Evolutionary conservation across 2,797 vertebrate species (phyloP), one percentile per base, ranked within the genome.

Genomic region (Pipistrellus nathusii): DNA sequence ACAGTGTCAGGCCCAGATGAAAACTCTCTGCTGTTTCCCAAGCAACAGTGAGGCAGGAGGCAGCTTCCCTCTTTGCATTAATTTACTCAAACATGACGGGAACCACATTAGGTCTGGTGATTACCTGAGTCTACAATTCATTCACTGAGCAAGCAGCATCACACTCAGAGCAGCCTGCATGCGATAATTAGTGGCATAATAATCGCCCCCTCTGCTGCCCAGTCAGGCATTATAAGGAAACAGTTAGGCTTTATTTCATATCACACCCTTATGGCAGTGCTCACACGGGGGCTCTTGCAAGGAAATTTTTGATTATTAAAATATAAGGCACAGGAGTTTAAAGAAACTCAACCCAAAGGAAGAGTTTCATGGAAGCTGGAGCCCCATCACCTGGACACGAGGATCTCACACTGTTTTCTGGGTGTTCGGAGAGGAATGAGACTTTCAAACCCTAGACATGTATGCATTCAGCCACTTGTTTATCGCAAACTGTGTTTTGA

Each of bases 91-190:
- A 95, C 75, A 71, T 48, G 80, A 94, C 64, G 62, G 78, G 78
- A 95, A 20, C 88, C 94, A 88, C 78, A 88, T 95, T 96, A 92
- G 4, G 23, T 75, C 53, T 80, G 95, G 64, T 97, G 97, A 98
- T 98, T 97, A 97, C 95, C 96, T 96, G 15, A 57, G 93, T 85
- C 96, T 97, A 85, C 77, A 75, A 93, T 97, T 98, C 78, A 94
- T 95, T 97, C 96, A 75, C 80, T 46, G 75, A 84, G 8, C 96
- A 98, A 98, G 98, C 97, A 98, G 95, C 69, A 80, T 78, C 5
- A 0, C 51, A 62, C 93, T 95, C 87, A 25, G 44, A 87, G 92
- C 83, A 97, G 89, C 89, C 69, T 84, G 71, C 90, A 75, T 69
- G 9, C 75, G 66, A 53, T 96, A 85, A 98, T 97, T 96, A 97